Percentiles rank a stretch among this genome's conserved stretches.
phyloP scores from a whole-genome alignment of 1,140 invertebrate species.

The Drosophila repletoides region DNA sequence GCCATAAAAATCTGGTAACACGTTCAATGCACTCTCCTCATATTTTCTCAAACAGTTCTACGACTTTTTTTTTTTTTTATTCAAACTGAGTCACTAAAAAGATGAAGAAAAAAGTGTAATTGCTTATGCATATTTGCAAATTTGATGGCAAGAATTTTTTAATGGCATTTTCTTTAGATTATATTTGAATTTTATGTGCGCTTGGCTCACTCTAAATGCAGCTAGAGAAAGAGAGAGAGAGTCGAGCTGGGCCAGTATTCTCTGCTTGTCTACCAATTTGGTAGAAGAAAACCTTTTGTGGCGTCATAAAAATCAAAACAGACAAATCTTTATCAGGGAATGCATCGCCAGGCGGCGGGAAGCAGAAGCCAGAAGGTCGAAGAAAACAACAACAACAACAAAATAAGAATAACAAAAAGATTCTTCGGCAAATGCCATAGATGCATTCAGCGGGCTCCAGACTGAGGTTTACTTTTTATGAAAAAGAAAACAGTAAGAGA shows the following conservation, averaged over 20 bases:
- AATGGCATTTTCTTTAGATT: constrained; percentile 55
- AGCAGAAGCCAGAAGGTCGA: background rate
- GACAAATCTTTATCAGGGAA: constrained; percentile 75
- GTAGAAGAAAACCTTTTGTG: constrained; percentile 50
- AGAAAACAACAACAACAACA: background rate
- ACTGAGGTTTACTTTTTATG: constrained; percentile 46
- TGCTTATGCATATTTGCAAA: constrained; percentile 46
- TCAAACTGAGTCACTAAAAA: constrained; percentile 10
- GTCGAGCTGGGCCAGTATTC: background rate
- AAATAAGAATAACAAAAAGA: constrained; percentile 17
- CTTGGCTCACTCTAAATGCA: constrained; percentile 24
- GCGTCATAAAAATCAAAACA: constrained; percentile 76
- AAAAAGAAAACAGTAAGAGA: constrained; percentile 24
- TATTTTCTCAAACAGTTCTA: background rate
- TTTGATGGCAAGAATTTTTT: constrained; percentile 51
- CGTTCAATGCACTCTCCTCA: background rate
- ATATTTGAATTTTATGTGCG: constrained; percentile 55
- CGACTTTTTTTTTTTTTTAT: background rate
- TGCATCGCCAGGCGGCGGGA: constrained; percentile 40
- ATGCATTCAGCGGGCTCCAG: constrained; percentile 6
- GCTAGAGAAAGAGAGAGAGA: background rate
- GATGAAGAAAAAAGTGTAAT: constrained; percentile 42
- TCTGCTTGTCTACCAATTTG: constrained; percentile 35
- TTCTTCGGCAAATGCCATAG: constrained; percentile 11
- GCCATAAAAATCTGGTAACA: constrained; percentile 5